Percentiles rank a stretch among this genome's conserved stretches.
phyloP scores from a whole-genome alignment of 2,113 vertebrate species.

The Onychorhynchus coronatus region DNA sequence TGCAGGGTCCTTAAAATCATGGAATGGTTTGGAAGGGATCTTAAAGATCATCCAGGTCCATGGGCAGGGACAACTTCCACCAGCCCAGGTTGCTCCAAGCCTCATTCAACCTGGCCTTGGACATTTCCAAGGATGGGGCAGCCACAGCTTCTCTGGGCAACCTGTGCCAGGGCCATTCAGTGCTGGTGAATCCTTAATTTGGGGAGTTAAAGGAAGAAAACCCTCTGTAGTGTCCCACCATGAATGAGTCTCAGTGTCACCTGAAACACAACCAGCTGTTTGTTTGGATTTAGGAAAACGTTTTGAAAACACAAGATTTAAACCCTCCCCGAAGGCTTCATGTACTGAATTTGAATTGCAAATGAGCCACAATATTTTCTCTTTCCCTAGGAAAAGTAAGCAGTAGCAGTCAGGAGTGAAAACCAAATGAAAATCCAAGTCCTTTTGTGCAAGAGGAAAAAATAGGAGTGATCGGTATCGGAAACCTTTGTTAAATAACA shows the following conservation, averaged over 20 bases:
- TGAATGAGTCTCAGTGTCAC: background rate
- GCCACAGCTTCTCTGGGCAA: background rate
- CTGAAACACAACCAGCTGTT: background rate
- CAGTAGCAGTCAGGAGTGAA: background rate
- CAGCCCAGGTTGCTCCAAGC: background rate
- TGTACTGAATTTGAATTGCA: conserved; percentile 1
- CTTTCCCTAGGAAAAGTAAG: background rate
- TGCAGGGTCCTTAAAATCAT: background rate
- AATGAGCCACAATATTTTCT: background rate
- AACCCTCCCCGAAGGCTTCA: background rate
- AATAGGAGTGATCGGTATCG: background rate
- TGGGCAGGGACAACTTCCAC: background rate
- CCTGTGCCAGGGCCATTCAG: background rate
- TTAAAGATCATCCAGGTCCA: rapidly evolving
- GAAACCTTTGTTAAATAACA: background rate
- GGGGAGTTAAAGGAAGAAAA: background rate
- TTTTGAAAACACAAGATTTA: conserved; percentile 30
- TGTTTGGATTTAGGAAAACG: background rate
- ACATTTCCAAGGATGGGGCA: rapidly evolving
- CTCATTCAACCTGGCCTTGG: rapidly evolving
- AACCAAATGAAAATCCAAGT: background rate
- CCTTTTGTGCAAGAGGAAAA: background rate
- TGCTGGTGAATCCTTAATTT: background rate
- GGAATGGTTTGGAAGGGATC: background rate
- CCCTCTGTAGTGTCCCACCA: background rate